These are phyloP conservation scores for Labia minor DNA, from an alignment of 2,888 invertebrate species.

Conservation along the genomic window DNA sequence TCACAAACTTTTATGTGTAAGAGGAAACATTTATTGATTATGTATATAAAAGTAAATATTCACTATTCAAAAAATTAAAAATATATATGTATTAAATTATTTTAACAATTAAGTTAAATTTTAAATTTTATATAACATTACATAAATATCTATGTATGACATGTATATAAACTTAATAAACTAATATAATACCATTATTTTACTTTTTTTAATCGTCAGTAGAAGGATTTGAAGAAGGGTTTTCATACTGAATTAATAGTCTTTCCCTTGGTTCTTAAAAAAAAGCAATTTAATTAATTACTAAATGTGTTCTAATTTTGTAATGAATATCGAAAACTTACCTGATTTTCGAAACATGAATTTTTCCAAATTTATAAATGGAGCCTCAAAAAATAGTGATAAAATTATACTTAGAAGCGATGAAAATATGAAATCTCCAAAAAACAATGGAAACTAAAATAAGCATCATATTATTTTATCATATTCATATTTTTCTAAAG, in stretches of 20 bases:
- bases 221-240: not conserved
- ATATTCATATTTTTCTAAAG: too few relatives aligned
- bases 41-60: constrained; percentile 13
- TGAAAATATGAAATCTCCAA: not conserved
- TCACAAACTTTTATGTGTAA: too few relatives aligned
- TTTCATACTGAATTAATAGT: not conserved
- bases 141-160: not conserved
- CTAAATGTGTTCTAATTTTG: too few relatives aligned
- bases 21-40: not conserved
- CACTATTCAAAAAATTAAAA: too few relatives aligned
- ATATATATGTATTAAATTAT: too few relatives aligned
- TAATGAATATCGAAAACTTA: too few relatives aligned
- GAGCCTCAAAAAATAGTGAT: not conserved
- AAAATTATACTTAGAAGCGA: not conserved
- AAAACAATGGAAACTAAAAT: not conserved
- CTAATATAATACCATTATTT: too few relatives aligned
- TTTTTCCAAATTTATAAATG: constrained; percentile 5
- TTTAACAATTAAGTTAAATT: not conserved
- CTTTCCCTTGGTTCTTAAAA: not conserved
- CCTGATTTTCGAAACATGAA: not conserved
- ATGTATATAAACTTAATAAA: too few relatives aligned
- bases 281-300: too few relatives aligned
- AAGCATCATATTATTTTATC: too few relatives aligned
- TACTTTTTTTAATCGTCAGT: not conserved
- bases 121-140: not conserved